phyloP scores from a whole-genome alignment of 1,140 invertebrate species.

The Pinna nobilis region DNA sequence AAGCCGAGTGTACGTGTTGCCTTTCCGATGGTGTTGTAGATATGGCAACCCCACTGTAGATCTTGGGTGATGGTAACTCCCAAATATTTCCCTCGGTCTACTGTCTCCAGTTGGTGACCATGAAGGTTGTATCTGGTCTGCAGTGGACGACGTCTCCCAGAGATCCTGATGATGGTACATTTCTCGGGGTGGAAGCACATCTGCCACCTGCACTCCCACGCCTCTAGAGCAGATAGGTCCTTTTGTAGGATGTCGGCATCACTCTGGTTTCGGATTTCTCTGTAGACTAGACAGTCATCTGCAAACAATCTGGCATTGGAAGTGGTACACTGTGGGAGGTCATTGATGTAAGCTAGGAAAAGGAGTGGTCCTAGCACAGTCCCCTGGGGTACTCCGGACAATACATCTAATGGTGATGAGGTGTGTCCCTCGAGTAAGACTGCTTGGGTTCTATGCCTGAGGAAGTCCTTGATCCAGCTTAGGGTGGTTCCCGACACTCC shows the following conservation, averaged over 20 bases:
- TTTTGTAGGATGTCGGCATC: too few relatives aligned
- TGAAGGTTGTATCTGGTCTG: constrained; percentile 8
- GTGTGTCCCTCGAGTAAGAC: constrained; percentile 1
- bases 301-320: constrained; percentile 10
- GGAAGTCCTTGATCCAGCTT: constrained; percentile 17
- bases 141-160: neutral
- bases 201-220: neutral
- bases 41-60: constrained; percentile 20
- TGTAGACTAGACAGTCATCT: constrained; percentile 17
- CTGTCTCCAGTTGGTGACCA: constrained; percentile 18
- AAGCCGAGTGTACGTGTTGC: too few relatives aligned
- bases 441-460: neutral
- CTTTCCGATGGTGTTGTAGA: constrained; percentile 2
- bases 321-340: constrained; percentile 9
- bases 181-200: constrained; percentile 5
- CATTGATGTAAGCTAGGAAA: constrained; percentile 13
- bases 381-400: constrained; percentile 17
- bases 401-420: constrained; percentile 2
- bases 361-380: constrained; percentile 9
- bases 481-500: neutral
- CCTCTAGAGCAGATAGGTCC: neutral
- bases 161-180: constrained; percentile 16
- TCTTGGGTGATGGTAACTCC: neutral
- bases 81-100: neutral
- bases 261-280: neutral